phyloP scores from a whole-genome alignment of 2,113 vertebrate species.

The Corynorhinus townsendii region DNA sequence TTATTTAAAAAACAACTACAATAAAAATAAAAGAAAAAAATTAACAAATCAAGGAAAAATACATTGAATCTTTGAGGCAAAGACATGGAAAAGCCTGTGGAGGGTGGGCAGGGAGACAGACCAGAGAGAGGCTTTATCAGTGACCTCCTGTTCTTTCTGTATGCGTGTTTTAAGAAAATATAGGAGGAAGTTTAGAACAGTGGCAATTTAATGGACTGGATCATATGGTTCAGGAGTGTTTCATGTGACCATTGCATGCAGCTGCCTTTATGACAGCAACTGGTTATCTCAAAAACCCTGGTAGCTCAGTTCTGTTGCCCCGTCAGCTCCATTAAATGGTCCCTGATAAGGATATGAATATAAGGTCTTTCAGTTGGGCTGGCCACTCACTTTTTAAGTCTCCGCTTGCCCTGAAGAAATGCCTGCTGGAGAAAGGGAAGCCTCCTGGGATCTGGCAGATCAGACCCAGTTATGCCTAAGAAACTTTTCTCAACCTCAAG shows the following conservation, averaged over 20 bases:
- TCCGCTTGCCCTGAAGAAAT: background rate
- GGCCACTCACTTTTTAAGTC: background rate
- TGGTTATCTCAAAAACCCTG: background rate
- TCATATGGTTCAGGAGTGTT: background rate
- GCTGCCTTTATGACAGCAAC: background rate
- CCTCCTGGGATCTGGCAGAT: background rate
- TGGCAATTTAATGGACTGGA: background rate
- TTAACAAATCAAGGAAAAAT: too few species aligned
- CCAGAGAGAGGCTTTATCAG: background rate
- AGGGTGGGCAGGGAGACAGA: background rate
- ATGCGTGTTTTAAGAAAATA: background rate
- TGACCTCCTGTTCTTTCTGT: background rate
- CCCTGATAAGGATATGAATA: background rate
- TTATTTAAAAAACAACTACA: background rate
- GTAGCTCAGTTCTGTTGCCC: background rate
- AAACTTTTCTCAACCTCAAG: background rate
- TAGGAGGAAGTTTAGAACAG: too few species aligned
- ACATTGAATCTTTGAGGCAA: background rate
- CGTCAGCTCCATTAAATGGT: background rate
- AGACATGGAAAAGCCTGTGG: background rate
- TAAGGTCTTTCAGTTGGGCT: background rate
- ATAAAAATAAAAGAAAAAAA: background rate
- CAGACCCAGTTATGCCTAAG: background rate
- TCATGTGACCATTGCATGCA: too few species aligned
- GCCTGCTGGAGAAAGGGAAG: background rate